Conservation (phyloP, 2,113 vertebrate genomes). For the Talpa occidentalis region DNA sequence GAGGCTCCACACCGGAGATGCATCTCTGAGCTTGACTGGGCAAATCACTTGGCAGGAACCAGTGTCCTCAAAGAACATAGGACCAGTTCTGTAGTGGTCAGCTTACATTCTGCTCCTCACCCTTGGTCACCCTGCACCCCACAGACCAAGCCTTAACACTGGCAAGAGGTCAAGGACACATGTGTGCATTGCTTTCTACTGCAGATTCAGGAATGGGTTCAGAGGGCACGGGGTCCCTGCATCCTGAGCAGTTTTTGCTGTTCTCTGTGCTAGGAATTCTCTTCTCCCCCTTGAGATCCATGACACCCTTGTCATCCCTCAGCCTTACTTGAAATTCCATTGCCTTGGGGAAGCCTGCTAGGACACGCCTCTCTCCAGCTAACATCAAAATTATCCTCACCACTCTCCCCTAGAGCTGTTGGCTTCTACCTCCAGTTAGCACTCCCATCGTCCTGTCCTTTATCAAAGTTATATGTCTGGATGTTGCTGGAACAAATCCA, state of each 20-base stretch:
- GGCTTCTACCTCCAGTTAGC: background rate
- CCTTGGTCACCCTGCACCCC: rapidly evolving
- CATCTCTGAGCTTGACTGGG: background rate
- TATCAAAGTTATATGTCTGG: background rate
- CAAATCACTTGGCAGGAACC: background rate
- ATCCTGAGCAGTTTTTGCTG: background rate
- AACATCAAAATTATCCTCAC: background rate
- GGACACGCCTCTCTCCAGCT: background rate
- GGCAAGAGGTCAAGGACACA: too few relatives aligned
- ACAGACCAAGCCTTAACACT: background rate
- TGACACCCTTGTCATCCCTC: background rate
- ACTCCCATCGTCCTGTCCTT: background rate
- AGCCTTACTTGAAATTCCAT: background rate
- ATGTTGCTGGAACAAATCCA: conserved; percentile 1
- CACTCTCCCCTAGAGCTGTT: background rate
- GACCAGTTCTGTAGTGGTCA: background rate
- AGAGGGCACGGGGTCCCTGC: background rate
- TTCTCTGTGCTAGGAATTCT: background rate
- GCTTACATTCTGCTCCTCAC: background rate
- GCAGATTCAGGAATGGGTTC: background rate
- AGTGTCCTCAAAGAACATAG: background rate
- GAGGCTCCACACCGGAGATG: rapidly evolving
- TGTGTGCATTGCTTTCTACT: background rate
- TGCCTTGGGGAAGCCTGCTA: background rate
- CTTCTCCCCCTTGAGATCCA: background rate